Base-by-base conservation (phyloP, 2,888 invertebrate genomes). In the Tetragonula carbonaria region DNA sequence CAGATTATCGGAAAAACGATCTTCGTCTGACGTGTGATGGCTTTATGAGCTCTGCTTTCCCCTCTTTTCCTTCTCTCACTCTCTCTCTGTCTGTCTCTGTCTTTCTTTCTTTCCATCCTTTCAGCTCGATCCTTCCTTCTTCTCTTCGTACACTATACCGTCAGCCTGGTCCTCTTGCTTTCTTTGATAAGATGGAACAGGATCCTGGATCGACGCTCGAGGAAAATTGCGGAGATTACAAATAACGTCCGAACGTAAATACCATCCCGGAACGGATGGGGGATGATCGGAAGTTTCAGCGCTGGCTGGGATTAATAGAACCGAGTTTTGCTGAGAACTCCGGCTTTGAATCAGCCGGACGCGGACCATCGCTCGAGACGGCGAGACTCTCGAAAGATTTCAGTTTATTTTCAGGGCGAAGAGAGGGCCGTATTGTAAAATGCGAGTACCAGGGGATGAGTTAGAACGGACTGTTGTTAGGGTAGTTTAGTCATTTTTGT, bases 1-100 rank as follows among this genome's bases (percentile, higher is more conserved):
- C 79, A 78, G 80, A 88, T 86, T 88, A 88, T 88, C 87, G 88
- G 88, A 86, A 86, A 88, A 88, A 88, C 86, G 88, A 88, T 88
- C 83, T 79, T 75, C 51, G 51, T 78, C 78, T 76, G 85, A 88
- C 85, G 81, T 80, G 74, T 81, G 85, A 88, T 83, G 83, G 87
- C 85, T 86, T 88, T 88, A 88, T 85, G 88, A 84, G 86, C 79
- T 68, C 70, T 63, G 63, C 70, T 76, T 57, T 21, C 33, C 59
- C 55, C 72, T 21, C 16, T 51, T 38, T 33, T 33, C 33, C 33
- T 33, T 57, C 28, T 33, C 21, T 13, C 16, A 50, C 74, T 13
- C 21, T 51, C 50, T 57, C 21, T 23, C 21, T 18, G 28, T 28
- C 14, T 53, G 21, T 45, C 23, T 33, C 33, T 33, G 23, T 65